Percentiles rank a stretch among this genome's conserved stretches.
phyloP scores from a whole-genome alignment of 2,113 vertebrate genomes.

The Thinocorus orbignyianus region DNA sequence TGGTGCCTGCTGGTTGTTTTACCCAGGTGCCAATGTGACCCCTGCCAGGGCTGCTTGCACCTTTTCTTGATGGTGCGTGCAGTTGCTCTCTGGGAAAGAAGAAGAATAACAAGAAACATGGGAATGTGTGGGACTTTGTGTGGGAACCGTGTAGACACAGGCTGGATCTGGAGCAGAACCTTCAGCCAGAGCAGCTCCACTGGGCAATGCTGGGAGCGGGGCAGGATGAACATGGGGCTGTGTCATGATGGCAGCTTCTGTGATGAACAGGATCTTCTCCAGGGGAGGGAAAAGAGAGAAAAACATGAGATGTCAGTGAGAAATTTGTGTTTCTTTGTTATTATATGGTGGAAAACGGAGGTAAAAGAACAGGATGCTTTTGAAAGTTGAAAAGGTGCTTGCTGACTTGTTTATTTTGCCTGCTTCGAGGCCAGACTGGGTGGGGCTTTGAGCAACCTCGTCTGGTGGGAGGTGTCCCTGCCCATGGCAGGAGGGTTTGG shows the following conservation, averaged over 20 bases:
- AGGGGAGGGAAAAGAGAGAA: neutral
- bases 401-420: neutral
- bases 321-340: neutral
- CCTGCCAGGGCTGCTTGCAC: fast-evolving
- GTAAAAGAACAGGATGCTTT: neutral
- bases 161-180: neutral
- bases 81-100: neutral
- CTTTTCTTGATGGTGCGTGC: neutral
- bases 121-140: fast-evolving
- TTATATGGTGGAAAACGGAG: neutral
- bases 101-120: fast-evolving
- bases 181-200: neutral
- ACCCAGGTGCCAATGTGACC: neutral
- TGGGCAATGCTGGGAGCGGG: fast-evolving
- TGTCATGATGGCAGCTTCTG: fast-evolving
- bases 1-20: neutral
- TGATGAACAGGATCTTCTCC: neutral
- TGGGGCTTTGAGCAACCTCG: no score
- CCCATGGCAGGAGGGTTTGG: no score
- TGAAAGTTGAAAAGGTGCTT: neutral
- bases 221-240: fast-evolving
- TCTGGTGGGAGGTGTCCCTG: no score
- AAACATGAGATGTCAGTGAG: neutral
- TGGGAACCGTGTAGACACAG: fast-evolving
- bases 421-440: no score